phyloP scores from a whole-genome alignment of 2,113 vertebrate genomes.

The Lampris incognitus region DNA sequence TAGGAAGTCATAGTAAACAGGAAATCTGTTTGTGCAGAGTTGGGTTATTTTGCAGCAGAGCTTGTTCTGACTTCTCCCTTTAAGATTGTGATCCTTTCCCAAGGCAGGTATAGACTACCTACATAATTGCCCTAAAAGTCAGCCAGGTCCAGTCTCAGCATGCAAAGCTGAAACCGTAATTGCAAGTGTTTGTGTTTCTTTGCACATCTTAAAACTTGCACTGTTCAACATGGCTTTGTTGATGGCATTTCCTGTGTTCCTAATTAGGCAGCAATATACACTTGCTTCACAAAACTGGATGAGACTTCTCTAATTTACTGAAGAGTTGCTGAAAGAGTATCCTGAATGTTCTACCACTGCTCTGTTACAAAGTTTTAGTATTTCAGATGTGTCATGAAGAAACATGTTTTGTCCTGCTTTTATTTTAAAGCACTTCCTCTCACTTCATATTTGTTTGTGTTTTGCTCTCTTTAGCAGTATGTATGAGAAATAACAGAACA shows the following conservation, averaged over 20 bases:
- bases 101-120: background rate
- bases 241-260: background rate
- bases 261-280: background rate
- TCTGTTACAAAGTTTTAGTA: background rate
- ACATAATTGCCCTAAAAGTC: background rate
- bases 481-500: background rate
- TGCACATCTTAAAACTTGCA: background rate
- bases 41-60: background rate
- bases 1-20: background rate
- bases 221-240: slow-evolving; percentile 2
- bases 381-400: background rate
- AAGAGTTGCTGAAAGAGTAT: slow-evolving; percentile 49
- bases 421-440: slow-evolving; percentile 1
- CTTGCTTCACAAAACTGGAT: slow-evolving; percentile 29
- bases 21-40: background rate
- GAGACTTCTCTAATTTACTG: slow-evolving; percentile 16
- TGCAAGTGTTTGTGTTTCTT: background rate
- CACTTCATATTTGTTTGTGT: background rate
- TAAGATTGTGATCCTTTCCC: background rate
- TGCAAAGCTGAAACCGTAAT: slow-evolving; percentile 19
- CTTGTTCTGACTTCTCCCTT: slow-evolving; percentile 47
- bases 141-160: slow-evolving; percentile 41
- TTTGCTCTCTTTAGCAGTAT: background rate
- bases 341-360: slow-evolving; percentile 17
- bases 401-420: background rate